phyloP scores from a whole-genome alignment of 2,113 vertebrate genomes.

The Glaucidium brasilianum region DNA sequence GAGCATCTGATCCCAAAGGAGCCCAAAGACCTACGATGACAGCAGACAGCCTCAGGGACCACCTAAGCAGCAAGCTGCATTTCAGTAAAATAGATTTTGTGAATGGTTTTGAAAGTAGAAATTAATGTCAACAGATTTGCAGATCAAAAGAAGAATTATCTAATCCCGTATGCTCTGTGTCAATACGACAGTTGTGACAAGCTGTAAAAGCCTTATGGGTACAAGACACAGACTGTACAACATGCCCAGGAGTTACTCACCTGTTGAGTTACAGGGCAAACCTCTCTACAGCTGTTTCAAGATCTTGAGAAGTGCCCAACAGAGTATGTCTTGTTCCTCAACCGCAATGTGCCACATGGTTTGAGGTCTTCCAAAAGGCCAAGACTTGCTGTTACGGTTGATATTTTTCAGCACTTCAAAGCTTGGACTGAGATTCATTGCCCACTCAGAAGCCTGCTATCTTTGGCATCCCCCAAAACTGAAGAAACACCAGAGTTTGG shows the following conservation, averaged over 20 bases:
- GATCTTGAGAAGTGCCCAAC: background rate
- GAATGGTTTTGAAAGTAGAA: background rate
- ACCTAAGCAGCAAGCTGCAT: background rate
- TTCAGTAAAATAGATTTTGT: background rate
- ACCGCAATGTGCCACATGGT: background rate
- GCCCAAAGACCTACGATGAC: background rate
- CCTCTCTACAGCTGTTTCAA: background rate
- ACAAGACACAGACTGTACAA: too few relatives aligned
- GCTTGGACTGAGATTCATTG: background rate
- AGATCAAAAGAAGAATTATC: background rate
- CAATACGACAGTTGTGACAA: background rate
- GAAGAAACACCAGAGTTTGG: background rate
- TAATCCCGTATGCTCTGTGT: background rate
- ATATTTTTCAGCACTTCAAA: conserved; percentile 1
- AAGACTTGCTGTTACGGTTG: background rate
- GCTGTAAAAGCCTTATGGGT: background rate
- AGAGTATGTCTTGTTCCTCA: background rate
- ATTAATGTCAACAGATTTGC: background rate
- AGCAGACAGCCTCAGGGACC: background rate
- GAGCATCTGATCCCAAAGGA: background rate
- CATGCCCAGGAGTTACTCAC: background rate
- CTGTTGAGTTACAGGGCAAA: background rate
- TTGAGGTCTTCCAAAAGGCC: background rate
- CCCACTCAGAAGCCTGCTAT: background rate
- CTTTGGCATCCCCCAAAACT: background rate